Evolutionary conservation across 2,113 vertebrate genomes (phyloP).

Genomic region (Scomber japonicus): DNA sequence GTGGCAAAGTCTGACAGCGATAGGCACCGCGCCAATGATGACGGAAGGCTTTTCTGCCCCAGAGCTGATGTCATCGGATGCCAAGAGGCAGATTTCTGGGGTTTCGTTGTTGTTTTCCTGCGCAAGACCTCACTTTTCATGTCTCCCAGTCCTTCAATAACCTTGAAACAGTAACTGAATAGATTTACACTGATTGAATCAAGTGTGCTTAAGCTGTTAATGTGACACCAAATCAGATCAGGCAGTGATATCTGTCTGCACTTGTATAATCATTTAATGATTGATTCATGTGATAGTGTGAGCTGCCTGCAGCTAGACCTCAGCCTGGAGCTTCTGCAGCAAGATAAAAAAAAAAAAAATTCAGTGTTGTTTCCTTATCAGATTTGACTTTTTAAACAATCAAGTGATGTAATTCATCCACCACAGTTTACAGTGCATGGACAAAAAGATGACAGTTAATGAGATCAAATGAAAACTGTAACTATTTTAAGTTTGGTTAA

Average conservation of each 20-base stretch:
- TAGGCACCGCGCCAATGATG: constrained; percentile 79
- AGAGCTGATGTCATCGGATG: constrained; percentile 61
- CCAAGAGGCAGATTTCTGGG: constrained; percentile 37
- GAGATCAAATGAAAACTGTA: constrained; percentile 16
- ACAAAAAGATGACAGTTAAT: background rate
- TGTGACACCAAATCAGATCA: constrained; percentile 48
- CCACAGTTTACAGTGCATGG: background rate
- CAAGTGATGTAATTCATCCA: background rate
- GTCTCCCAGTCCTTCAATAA: constrained; percentile 16
- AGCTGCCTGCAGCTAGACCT: background rate
- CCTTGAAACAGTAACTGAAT: constrained; percentile 21
- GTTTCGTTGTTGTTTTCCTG: background rate
- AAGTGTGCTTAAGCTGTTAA: constrained; percentile 36
- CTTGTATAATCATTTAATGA: constrained; percentile 18
- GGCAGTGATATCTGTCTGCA: constrained; percentile 30
- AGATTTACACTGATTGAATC: constrained; percentile 55
- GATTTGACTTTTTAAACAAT: background rate
- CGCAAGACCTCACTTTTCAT: background rate
- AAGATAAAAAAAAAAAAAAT: background rate
- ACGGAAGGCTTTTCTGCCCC: constrained; percentile 60
- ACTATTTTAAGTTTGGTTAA: background rate
- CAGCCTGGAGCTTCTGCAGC: background rate
- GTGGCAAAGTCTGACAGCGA: constrained; percentile 79
- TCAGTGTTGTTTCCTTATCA: constrained; percentile 2
- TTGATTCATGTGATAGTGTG: constrained; percentile 40